Evolutionary conservation across 2,888 invertebrate genomes (phyloP).

Genomic region (Megalurothrips usitatus): DNA sequence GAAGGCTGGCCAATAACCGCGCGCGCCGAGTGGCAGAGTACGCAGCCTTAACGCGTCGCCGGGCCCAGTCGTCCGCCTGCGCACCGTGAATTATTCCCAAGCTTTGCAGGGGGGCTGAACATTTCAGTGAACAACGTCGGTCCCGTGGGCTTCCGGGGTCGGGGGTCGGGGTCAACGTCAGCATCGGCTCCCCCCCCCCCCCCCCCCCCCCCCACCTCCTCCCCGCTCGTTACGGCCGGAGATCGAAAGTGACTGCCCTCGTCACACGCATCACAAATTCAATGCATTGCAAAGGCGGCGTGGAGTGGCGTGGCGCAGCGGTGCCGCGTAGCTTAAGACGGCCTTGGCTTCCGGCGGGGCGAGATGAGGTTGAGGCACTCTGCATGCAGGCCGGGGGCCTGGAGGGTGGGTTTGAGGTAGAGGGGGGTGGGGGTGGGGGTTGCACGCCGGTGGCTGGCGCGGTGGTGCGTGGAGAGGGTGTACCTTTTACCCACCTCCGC

Average conservation of each 20-base stretch:
- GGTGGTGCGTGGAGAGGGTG: background rate
- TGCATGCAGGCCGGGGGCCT: background rate
- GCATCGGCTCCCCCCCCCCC: too few species aligned
- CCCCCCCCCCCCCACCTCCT: too few species aligned
- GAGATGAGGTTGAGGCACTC: background rate
- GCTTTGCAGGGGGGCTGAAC: too few species aligned
- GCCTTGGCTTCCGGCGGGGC: background rate
- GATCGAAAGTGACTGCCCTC: background rate
- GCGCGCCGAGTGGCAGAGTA: too few species aligned
- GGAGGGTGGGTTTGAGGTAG: background rate
- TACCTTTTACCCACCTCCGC: background rate
- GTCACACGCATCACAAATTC: conserved; percentile 11
- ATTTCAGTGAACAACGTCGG: too few species aligned
- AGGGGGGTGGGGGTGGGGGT: background rate
- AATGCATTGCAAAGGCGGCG: background rate
- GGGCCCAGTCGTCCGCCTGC: too few species aligned
- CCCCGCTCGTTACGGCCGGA: too few species aligned
- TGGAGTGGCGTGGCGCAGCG: background rate
- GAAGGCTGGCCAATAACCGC: too few species aligned
- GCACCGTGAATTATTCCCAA: too few species aligned
- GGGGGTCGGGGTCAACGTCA: too few species aligned
- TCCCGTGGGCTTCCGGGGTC: too few species aligned
- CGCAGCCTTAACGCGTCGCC: too few species aligned
- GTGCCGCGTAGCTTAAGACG: background rate
- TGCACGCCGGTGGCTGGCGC: background rate